Percentiles rank a stretch among this genome's conserved stretches.
These are phyloP conservation scores for Psittacula echo DNA, from an alignment of 2,797 vertebrate species.

Conservation along the genomic window DNA sequence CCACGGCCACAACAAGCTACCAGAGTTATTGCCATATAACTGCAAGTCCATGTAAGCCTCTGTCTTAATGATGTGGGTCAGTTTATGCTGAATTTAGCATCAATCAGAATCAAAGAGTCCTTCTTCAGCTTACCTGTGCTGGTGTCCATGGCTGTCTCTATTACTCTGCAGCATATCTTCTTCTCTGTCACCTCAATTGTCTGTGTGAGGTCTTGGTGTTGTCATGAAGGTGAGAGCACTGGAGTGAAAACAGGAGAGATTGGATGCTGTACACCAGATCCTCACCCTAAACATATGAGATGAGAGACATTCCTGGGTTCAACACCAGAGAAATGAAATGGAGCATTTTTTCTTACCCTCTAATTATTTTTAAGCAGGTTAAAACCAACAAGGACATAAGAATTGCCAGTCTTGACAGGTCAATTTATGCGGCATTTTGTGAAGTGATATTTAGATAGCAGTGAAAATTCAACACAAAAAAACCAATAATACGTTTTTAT, in stretches of 20 bases:
- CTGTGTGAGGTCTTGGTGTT: neutral
- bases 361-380: neutral
- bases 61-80: neutral
- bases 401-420: neutral
- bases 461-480: neutral
- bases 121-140: neutral
- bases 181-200: fast-evolving
- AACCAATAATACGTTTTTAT: neutral
- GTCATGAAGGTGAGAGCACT: neutral
- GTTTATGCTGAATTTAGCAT: neutral
- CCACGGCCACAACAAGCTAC: neutral
- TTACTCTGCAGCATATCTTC: neutral
- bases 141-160: neutral
- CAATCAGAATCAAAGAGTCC: neutral
- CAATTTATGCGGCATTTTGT: neutral
- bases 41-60: neutral
- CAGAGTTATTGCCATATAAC: neutral
- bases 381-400: neutral
- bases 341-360: neutral
- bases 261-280: neutral
- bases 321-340: neutral
- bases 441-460: neutral
- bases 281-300: neutral
- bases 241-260: neutral
- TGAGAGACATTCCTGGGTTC: neutral